phyloP scores from a whole-genome alignment of 2,797 vertebrate species.

The Scyliorhinus canicula region DNA sequence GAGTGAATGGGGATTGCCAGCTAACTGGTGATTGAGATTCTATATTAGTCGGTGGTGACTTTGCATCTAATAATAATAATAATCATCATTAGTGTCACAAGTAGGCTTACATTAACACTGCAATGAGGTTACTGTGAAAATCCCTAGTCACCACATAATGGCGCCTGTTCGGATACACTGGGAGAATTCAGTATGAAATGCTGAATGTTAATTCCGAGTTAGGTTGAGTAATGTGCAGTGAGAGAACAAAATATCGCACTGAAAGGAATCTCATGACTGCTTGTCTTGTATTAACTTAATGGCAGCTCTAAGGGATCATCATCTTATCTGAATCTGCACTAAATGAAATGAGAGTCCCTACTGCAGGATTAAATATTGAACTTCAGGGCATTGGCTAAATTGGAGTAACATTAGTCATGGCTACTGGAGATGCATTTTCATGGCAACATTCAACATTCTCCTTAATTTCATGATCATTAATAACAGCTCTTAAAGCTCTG shows the following conservation, averaged over 20 bases:
- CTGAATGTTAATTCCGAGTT: not conserved
- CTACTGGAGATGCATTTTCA: not conserved
- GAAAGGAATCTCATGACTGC: not conserved
- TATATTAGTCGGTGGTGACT: not conserved
- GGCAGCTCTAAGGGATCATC: conserved; percentile 44
- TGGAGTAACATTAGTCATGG: not conserved
- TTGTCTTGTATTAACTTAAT: not conserved
- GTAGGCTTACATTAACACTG: no score
- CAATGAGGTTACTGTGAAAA: no score
- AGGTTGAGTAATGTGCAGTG: not conserved
- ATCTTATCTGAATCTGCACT: conserved; percentile 57
- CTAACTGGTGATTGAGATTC: not conserved
- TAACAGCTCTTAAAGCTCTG: not conserved
- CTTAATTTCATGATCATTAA: not conserved
- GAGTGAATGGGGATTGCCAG: not conserved
- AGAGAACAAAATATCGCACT: not conserved
- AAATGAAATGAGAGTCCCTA: conserved; percentile 57
- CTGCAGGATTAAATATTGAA: not conserved
- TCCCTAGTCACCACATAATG: no score
- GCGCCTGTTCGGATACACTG: no score
- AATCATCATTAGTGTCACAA: no score
- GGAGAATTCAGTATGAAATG: no score
- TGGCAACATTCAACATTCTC: not conserved
- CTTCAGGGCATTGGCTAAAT: not conserved
- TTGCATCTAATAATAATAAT: not conserved